Evolutionary conservation across 2,888 invertebrate genomes (phyloP).

Genomic region (Drosophila anceps): DNA sequence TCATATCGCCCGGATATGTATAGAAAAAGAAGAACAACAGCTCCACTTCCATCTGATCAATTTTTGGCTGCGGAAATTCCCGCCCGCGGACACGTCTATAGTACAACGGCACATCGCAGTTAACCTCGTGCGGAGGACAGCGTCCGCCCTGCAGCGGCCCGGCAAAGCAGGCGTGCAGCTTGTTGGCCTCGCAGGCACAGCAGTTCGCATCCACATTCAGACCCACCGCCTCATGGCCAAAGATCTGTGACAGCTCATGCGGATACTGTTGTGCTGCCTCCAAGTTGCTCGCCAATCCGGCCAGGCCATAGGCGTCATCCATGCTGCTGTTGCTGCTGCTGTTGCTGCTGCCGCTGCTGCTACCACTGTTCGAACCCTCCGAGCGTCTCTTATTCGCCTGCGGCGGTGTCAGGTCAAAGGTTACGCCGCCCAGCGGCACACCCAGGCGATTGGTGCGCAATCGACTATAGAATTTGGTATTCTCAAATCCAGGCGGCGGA

Average conservation of each 20-base stretch:
- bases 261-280: conserved; percentile 22
- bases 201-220: conserved; percentile 24
- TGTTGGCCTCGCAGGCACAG: conserved; percentile 10
- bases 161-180: conserved; percentile 36
- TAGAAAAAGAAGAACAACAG: conserved; percentile 66
- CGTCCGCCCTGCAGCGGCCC: conserved; percentile 30
- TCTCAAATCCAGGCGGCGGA: conserved; percentile 57
- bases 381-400: not conserved
- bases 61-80: conserved; percentile 50
- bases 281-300: conserved; percentile 51
- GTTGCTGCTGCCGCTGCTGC: no score
- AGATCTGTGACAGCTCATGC: conserved; percentile 21
- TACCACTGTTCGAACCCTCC: not conserved
- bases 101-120: conserved; percentile 28
- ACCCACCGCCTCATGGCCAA: conserved; percentile 34
- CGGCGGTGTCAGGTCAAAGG: conserved; percentile 37
- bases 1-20: conserved; percentile 63
- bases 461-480: conserved; percentile 34
- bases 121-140: conserved; percentile 32
- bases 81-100: conserved; percentile 11
- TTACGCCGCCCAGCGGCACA: conserved; percentile 60
- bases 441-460: conserved; percentile 58
- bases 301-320: conserved; percentile 44
- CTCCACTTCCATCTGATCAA: conserved; percentile 59
- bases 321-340: not conserved